phyloP scores from a whole-genome alignment of 2,888 invertebrate species.

The Octonoba sinensis region DNA sequence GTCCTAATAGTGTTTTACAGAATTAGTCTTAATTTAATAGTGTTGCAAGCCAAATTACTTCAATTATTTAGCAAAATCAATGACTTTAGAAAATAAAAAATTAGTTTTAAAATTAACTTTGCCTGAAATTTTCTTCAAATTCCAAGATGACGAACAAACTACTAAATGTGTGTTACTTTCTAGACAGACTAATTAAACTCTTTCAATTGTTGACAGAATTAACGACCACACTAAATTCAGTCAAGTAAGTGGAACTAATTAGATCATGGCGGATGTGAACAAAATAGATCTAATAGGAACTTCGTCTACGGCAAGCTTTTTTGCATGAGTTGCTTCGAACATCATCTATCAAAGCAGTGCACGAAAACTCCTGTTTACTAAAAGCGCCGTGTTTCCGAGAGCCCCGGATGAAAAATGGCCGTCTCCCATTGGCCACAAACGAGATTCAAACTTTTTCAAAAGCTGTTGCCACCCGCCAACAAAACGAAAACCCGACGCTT shows the following conservation, averaged over 20 bases:
- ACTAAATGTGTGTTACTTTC: slow-evolving; percentile 43
- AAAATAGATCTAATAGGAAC: slow-evolving; percentile 48
- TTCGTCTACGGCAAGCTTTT: slow-evolving; percentile 35
- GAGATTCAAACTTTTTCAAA: slow-evolving; percentile 56
- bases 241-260: slow-evolving; percentile 57
- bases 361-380: slow-evolving; percentile 59
- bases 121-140: too few relatives aligned
- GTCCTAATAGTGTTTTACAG: too few relatives aligned
- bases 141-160: slow-evolving; percentile 44
- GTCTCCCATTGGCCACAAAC: slow-evolving; percentile 40
- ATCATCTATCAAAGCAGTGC: slow-evolving; percentile 46
- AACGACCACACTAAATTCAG: slow-evolving; percentile 51
- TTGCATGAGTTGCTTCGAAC: slow-evolving; percentile 34
- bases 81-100: too few relatives aligned
- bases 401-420: slow-evolving; percentile 53
- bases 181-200: slow-evolving; percentile 46
- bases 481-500: slow-evolving; percentile 42
- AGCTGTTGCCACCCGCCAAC: slow-evolving; percentile 59
- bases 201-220: slow-evolving; percentile 58
- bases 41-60: too few relatives aligned
- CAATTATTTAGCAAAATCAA: too few relatives aligned
- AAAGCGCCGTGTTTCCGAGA: slow-evolving; percentile 36
- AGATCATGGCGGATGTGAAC: slow-evolving; percentile 41
- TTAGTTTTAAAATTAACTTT: too few relatives aligned
- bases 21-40: too few relatives aligned